Conservation (phyloP, 2,113 vertebrate genomes). For the Mola mola region DNA sequence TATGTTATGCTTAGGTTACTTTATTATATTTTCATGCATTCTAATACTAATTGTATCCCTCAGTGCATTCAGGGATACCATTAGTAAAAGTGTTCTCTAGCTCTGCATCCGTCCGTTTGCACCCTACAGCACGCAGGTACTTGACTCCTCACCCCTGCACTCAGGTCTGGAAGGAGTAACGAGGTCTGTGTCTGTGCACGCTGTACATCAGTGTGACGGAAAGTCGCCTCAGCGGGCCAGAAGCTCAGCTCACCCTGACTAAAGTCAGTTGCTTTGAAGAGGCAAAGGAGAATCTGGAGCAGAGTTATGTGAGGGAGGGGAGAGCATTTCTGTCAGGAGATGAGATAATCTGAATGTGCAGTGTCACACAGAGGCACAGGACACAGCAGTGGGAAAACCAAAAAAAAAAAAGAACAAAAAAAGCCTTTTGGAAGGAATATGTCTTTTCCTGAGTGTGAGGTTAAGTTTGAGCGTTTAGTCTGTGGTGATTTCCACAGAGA, state of each 20-base stretch:
- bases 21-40: background rate
- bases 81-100: slow-evolving; percentile 11
- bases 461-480: slow-evolving; percentile 28
- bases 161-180: too few relatives aligned
- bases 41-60: too few relatives aligned
- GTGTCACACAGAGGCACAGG: slow-evolving; percentile 15
- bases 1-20: slow-evolving; percentile 2
- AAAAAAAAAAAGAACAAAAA: slow-evolving; percentile 22
- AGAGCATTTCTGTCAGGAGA: slow-evolving; percentile 53
- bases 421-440: slow-evolving; percentile 47
- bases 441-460: slow-evolving; percentile 31
- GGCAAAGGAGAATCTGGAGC: slow-evolving; percentile 40
- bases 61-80: background rate
- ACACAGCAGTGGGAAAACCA: slow-evolving; percentile 35
- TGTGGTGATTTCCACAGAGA: slow-evolving; percentile 44
- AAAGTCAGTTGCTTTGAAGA: slow-evolving; percentile 51
- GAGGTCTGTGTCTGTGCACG: too few relatives aligned
- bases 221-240: slow-evolving; percentile 43
- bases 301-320: slow-evolving; percentile 51
- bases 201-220: slow-evolving; percentile 56
- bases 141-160: slow-evolving; percentile 11
- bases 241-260: slow-evolving; percentile 44
- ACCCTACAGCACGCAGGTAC: background rate
- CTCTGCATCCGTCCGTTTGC: slow-evolving; percentile 2
- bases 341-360: slow-evolving; percentile 63